These are phyloP conservation scores for Aphis craccivora DNA, from an alignment of 1,140 invertebrate species.

Conservation along the genomic window DNA sequence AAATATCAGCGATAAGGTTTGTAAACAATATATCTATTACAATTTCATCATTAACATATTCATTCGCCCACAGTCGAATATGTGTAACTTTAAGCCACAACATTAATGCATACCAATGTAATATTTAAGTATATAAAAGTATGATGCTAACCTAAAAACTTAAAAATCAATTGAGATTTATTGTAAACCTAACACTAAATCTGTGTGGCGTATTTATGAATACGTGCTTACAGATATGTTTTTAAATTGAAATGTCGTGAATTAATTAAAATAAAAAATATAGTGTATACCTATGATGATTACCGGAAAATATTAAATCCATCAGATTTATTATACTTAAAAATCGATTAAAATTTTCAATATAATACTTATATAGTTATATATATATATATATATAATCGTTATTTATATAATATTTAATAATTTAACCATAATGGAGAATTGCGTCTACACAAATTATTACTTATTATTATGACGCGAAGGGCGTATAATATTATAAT, in stretches of 20 bases:
- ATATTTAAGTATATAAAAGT: not conserved
- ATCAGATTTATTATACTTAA: not conserved
- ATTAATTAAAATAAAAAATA: not conserved
- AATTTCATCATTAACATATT: not conserved
- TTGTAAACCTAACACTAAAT: not conserved
- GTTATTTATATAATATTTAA: not conserved
- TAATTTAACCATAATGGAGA: not conserved
- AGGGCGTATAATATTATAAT: not conserved
- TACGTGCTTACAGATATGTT: not conserved
- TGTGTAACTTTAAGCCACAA: not conserved
- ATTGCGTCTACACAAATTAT: not conserved
- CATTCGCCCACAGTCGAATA: not conserved
- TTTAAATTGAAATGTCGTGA: not conserved
- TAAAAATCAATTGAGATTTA: not conserved
- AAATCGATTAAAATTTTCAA: not conserved
- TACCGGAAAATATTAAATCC: not conserved
- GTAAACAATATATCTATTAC: constrained; percentile 59
- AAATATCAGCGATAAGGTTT: constrained; percentile 84
- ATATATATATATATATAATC: not conserved
- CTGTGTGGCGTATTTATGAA: not conserved
- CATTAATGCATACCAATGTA: not conserved
- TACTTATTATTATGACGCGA: not conserved
- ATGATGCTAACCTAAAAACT: not conserved
- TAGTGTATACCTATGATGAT: not conserved
- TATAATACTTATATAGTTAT: not conserved